Base-by-base conservation (phyloP, 2,797 vertebrate species). In the Emydoidea blandingii region DNA sequence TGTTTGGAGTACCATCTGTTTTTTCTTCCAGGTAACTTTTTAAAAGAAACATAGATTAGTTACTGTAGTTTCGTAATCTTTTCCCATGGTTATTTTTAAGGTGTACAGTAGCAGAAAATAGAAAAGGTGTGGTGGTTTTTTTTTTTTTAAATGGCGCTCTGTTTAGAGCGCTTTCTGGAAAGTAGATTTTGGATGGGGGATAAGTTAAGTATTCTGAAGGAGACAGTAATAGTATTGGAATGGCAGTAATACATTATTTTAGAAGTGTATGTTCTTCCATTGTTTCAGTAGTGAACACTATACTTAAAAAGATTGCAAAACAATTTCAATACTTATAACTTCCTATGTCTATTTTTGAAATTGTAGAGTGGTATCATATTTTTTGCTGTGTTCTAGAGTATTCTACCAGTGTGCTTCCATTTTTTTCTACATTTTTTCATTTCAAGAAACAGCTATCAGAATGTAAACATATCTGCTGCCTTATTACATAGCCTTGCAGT, bases 141-240 rank as follows among this genome's bases (percentile, higher is more conserved):
- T 19, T 53, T 21, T 68, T 89, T 91, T 62, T 62, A 6, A 15
- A 59, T 59, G 57, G 27, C 12, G 1, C 12, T 59, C 29, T 95
- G 19, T n/a, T 65, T 86, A 41, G 29, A 56, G n/a, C 0, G 0
- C 7, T 87, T 91, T 56, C 93, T 54, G 14, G 8, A 50, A 27
- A 53, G 29, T 27, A n/a, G 94, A 34, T 52, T 82, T 90, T 47
- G 87, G 53, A 31, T 54, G 54, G 4, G 5, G 41, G 86, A 10
- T 65, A 89, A 85, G 72, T 83, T 4, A 93, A 87, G 10, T 72
- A 21, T n/a, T 92, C 82, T 95, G 72, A 91, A 86, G 91, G 83
- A 21, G 62, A 4, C 79, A 79, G 47, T 78, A 85, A 78, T 87
- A n/a, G 5, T 84, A 94, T 27, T 74, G 7, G 25, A 86, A 31